Percentiles rank a stretch among this genome's conserved stretches.
These are phyloP conservation scores for Griposia aprilina DNA, from an alignment of 2,888 invertebrate genomes.

Conservation along the genomic window DNA sequence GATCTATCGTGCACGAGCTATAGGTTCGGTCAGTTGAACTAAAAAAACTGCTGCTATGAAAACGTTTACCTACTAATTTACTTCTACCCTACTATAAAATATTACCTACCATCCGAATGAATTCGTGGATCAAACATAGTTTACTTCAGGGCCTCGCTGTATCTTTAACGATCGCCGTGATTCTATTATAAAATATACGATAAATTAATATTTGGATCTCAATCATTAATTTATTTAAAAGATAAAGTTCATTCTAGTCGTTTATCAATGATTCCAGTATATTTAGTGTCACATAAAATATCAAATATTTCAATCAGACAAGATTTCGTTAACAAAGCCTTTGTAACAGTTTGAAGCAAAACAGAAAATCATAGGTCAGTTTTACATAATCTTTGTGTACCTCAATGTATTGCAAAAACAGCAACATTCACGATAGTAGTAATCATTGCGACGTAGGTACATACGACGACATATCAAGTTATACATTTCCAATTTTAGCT, in stretches of 20 bases:
- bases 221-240: conserved; percentile 36
- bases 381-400: conserved; percentile 41
- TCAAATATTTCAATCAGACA: conserved; percentile 47
- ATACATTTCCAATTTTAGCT: too few relatives aligned
- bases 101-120: not conserved
- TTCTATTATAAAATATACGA: conserved; percentile 1
- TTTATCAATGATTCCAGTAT: not conserved
- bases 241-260: conserved; percentile 17
- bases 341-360: conserved; percentile 2
- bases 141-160: not conserved
- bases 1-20: not conserved
- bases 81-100: not conserved
- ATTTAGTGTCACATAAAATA: conserved; percentile 53
- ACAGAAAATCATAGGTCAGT: conserved; percentile 43
- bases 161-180: not conserved
- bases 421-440: conserved; percentile 13
- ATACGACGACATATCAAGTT: too few relatives aligned
- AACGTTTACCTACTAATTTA: not conserved
- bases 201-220: conserved; percentile 34
- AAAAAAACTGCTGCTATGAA: not conserved
- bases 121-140: conserved; percentile 5
- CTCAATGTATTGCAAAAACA: conserved; percentile 35
- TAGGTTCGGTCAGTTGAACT: not conserved
- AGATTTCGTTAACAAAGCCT: conserved; percentile 16
- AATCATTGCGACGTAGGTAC: conserved; percentile 2